phyloP scores from a whole-genome alignment of 2,797 vertebrate genomes.

The Pseudochromis fuscus region DNA sequence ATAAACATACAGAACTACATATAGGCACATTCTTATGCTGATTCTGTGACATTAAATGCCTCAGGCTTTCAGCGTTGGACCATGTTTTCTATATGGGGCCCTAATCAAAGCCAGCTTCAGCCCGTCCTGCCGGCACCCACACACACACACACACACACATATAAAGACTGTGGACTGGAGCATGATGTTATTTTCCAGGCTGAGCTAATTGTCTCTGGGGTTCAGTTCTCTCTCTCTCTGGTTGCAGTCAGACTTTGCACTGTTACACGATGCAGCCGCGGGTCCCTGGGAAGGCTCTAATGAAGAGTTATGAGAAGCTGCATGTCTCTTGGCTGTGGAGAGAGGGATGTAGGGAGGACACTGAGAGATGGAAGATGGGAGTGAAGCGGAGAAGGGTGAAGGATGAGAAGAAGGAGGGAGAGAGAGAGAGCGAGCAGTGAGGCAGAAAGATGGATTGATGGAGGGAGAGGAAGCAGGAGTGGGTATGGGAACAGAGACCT shows the following conservation, averaged over 20 bases:
- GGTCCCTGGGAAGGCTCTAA: slow-evolving; percentile 79
- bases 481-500: slow-evolving; percentile 13
- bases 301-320: slow-evolving; percentile 84
- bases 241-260: slow-evolving; percentile 72
- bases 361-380: slow-evolving; percentile 45
- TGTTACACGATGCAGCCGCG: slow-evolving; percentile 72
- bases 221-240: slow-evolving; percentile 64
- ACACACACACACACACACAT: too few species aligned
- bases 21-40: slow-evolving; percentile 27
- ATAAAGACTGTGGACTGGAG: slow-evolving; percentile 61
- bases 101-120: slow-evolving; percentile 74
- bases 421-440: slow-evolving; percentile 36
- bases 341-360: slow-evolving; percentile 56
- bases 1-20: slow-evolving; percentile 16
- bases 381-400: slow-evolving; percentile 40
- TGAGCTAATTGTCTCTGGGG: slow-evolving; percentile 83
- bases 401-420: slow-evolving; percentile 34
- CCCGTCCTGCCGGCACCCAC: slow-evolving; percentile 60
- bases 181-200: slow-evolving; percentile 83
- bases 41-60: slow-evolving; percentile 51
- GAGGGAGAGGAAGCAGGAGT: slow-evolving; percentile 22
- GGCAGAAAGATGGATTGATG: slow-evolving; percentile 50
- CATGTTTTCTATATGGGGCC: slow-evolving; percentile 60
- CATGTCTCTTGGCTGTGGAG: slow-evolving; percentile 75
- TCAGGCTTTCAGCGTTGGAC: slow-evolving; percentile 28